These are phyloP conservation scores for Desmodus rotundus DNA, from an alignment of 2,113 vertebrate genomes.

Conservation along the genomic window DNA sequence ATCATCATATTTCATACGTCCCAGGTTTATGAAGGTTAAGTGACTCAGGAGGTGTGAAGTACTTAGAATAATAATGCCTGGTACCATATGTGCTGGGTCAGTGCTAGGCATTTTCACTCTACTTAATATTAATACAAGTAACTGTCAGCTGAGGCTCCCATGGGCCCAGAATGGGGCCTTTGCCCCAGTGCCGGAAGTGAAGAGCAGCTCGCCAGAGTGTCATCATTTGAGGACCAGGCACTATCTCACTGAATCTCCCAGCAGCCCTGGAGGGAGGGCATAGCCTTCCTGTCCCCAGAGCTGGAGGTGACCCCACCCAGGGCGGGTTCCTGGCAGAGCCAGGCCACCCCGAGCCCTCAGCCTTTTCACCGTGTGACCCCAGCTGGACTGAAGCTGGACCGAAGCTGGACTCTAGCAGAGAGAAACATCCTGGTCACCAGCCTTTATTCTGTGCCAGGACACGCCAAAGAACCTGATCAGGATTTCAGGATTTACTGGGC, in stretches of 20 bases:
- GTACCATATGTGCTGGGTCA: not conserved
- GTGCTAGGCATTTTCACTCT: not conserved
- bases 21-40: not conserved
- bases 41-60: not conserved
- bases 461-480: not conserved
- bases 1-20: not conserved
- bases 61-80: not conserved
- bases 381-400: not conserved
- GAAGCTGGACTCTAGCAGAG: not conserved
- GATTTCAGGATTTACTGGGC: not conserved
- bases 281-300: not conserved
- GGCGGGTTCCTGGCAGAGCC: not conserved
- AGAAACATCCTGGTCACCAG: not conserved
- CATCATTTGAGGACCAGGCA: not conserved
- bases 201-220: too few species aligned
- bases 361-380: not conserved
- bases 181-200: not conserved
- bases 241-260: not conserved
- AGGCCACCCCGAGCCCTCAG: not conserved
- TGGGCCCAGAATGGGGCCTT: not conserved
- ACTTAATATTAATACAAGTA: fast-evolving
- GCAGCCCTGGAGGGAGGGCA: not conserved
- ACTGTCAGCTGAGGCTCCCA: not conserved
- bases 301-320: not conserved
- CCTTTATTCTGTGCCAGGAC: not conserved